Evolutionary conservation across 2,888 invertebrate genomes (phyloP).

Genomic region (Oxyteleia sp.): DNA sequence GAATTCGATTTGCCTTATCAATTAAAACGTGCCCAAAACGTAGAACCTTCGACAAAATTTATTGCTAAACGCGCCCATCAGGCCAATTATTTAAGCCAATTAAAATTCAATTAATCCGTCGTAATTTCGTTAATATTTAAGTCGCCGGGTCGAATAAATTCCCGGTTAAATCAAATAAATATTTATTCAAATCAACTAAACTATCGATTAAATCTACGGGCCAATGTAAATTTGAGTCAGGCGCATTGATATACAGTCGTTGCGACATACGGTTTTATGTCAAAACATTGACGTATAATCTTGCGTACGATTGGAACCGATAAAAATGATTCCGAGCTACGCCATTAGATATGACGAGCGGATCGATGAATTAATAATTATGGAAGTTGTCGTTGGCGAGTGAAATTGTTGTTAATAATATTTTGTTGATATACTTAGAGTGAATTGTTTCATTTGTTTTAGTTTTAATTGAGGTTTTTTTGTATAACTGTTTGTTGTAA

Average conservation of each 20-base stretch:
- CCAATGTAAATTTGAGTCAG: conserved; percentile 27
- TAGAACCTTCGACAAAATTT: not conserved
- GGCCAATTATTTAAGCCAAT: conserved; percentile 13
- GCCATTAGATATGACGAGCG: not conserved
- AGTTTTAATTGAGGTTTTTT: too few relatives aligned
- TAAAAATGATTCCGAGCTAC: conserved; percentile 5
- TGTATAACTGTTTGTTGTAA: too few relatives aligned
- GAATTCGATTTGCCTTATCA: too few relatives aligned
- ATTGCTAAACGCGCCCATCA: not conserved
- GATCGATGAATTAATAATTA: too few relatives aligned
- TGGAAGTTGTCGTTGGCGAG: too few relatives aligned
- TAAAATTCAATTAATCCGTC: not conserved
- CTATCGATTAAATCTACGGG: conserved; percentile 19
- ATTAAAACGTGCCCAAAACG: not conserved
- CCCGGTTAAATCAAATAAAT: conserved; percentile 30
- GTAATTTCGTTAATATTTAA: conserved; percentile 27
- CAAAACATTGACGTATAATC: conserved; percentile 26
- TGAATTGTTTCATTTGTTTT: too few relatives aligned
- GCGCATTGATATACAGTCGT: not conserved
- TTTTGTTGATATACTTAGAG: too few relatives aligned
- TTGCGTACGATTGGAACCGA: not conserved
- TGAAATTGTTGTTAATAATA: too few relatives aligned
- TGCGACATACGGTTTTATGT: conserved; percentile 5
- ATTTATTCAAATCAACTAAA: conserved; percentile 29
- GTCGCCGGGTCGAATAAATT: too few relatives aligned